Conservation (phyloP, 2,113 vertebrate species). For the cattle (Bos taurus) region DNA sequence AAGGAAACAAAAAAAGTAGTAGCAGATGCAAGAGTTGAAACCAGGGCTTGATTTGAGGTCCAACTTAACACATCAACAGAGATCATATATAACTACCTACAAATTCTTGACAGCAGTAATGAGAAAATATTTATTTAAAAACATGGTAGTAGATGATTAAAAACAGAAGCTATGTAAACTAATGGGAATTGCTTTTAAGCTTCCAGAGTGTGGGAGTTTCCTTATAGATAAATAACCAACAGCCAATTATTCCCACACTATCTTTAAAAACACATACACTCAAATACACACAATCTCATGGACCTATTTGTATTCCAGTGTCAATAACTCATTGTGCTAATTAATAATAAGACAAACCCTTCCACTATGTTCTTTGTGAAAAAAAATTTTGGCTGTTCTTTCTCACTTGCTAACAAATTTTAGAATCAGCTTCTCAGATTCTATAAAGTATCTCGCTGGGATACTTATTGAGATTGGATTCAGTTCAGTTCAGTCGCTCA, state of each 20-base stretch:
- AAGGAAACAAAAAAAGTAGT: not conserved
- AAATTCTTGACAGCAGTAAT: not conserved
- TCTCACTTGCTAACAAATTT: conserved; percentile 8
- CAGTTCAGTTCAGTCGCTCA: not conserved
- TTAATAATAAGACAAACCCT: not conserved
- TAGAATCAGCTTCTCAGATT: not conserved
- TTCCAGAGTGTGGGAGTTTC: not conserved
- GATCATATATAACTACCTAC: not conserved
- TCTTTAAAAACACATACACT: not conserved
- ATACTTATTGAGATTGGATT: not conserved
- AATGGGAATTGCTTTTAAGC: conserved; percentile 10
- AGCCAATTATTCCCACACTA: not conserved
- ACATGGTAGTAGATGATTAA: not conserved
- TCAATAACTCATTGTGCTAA: not conserved
- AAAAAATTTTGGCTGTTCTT: not conserved
- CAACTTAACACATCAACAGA: not conserved
- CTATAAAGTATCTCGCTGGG: not conserved
- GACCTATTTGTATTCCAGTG: not conserved
- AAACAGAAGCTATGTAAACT: conserved; percentile 8
- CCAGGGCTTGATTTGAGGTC: not conserved
- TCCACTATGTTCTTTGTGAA: not conserved
- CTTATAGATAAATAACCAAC: not conserved
- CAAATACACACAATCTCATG: not conserved
- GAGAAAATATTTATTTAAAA: not conserved
- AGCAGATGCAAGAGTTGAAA: conserved; percentile 10